phyloP scores from a whole-genome alignment of 1,140 invertebrate species.

The Drosophila pachea region DNA sequence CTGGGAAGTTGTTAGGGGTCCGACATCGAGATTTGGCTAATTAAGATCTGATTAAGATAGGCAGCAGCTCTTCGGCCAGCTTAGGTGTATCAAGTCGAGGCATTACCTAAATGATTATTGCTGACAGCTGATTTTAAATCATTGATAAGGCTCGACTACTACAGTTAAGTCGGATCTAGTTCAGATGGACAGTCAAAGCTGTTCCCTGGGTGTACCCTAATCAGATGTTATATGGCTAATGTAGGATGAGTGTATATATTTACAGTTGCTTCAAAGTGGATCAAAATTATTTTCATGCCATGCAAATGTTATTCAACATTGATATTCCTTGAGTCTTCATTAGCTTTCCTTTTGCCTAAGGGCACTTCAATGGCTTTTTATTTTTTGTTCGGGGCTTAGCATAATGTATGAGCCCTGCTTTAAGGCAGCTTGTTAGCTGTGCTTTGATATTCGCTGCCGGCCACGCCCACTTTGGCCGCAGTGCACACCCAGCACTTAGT shows the following conservation, averaged over 20 bases:
- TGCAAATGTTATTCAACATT: too few relatives aligned
- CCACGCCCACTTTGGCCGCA: constrained; percentile 43
- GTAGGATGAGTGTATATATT: too few relatives aligned
- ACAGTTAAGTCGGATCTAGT: neutral
- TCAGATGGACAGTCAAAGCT: constrained; percentile 12
- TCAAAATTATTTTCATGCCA: too few relatives aligned
- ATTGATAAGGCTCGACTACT: neutral
- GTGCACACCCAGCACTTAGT: constrained; percentile 44
- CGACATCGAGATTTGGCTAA: constrained; percentile 23
- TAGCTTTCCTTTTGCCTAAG: neutral
- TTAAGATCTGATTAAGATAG: constrained; percentile 46
- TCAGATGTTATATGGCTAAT: neutral
- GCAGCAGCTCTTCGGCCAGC: constrained; percentile 1
- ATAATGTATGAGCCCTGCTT: constrained; percentile 36
- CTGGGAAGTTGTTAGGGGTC: constrained; percentile 13
- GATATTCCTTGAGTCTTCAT: neutral
- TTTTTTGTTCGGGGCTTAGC: constrained; percentile 1
- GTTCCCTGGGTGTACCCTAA: too few relatives aligned
- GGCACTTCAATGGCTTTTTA: neutral
- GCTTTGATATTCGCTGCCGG: constrained; percentile 34
- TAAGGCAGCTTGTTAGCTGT: constrained; percentile 64
- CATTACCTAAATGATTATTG: constrained; percentile 29
- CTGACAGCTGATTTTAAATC: constrained; percentile 17
- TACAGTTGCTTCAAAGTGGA: too few relatives aligned
- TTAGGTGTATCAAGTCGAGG: constrained; percentile 7